phyloP scores from a whole-genome alignment of 1,140 invertebrate species.

The Listronotus oregonensis region DNA sequence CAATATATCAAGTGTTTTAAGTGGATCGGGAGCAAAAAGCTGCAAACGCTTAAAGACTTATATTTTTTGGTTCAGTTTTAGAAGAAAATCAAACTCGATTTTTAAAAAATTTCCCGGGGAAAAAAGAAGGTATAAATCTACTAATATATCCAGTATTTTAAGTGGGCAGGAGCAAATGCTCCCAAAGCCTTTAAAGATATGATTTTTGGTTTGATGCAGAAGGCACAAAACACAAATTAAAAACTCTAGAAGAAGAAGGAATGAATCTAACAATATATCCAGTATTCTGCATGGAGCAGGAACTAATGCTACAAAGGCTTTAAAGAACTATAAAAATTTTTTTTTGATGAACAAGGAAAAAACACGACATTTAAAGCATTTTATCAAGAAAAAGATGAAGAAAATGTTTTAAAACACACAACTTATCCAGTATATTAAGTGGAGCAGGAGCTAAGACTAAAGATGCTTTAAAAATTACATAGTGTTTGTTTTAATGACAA shows the following conservation, averaged over 20 bases:
- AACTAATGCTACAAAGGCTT: neutral
- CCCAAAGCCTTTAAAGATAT: conserved; percentile 2
- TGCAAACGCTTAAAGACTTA: neutral
- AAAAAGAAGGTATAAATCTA: neutral
- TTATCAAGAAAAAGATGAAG: neutral
- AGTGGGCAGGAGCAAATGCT: neutral
- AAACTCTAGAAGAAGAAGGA: no score
- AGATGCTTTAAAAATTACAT: conserved; percentile 43
- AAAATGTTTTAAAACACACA: no score
- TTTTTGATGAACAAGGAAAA: neutral
- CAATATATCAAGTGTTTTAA: no score
- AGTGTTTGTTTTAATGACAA: conserved; percentile 43
- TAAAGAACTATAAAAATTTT: neutral
- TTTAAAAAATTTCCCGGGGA: neutral
- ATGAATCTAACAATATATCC: no score
- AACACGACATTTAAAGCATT: neutral
- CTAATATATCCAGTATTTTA: conserved; percentile 39
- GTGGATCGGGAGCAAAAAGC: no score
- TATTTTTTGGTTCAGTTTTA: conserved; percentile 3
- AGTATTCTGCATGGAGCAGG: neutral
- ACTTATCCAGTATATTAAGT: conserved; percentile 26
- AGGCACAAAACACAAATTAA: no score
- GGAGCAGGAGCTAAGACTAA: conserved; percentile 42
- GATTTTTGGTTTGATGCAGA: conserved; percentile 7
- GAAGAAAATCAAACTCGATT: neutral